Conservation (phyloP, 2,113 vertebrate genomes). For the Arenaria interpres region DNA sequence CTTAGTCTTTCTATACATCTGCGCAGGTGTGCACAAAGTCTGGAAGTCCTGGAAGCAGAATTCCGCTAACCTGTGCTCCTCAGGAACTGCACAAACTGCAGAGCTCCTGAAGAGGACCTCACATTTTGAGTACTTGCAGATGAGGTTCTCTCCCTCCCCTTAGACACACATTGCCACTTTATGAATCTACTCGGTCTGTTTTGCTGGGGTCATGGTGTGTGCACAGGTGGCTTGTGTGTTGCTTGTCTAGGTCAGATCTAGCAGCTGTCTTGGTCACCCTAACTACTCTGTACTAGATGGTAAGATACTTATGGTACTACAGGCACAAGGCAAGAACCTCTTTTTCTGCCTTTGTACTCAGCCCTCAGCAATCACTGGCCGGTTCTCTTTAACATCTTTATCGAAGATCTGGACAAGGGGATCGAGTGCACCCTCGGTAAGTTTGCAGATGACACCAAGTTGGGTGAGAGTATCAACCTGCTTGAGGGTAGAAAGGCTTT, state of each 20-base stretch:
- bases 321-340: not conserved
- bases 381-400: too few relatives aligned
- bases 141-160: not conserved
- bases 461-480: too few relatives aligned
- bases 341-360: not conserved
- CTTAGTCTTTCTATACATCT: not conserved
- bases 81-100: not conserved
- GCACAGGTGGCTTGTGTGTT: not conserved
- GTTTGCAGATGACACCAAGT: too few relatives aligned
- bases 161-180: not conserved
- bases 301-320: not conserved
- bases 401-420: too few relatives aligned
- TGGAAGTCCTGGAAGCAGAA: not conserved
- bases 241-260: not conserved
- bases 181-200: not conserved
- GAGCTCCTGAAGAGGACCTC: not conserved
- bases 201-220: rapidly evolving
- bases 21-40: not conserved
- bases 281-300: not conserved
- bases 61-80: not conserved
- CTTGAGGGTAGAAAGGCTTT: too few relatives aligned
- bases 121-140: not conserved
- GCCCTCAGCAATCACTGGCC: not conserved
- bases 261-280: not conserved
- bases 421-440: too few relatives aligned